Evolutionary conservation across 2,113 vertebrate species (phyloP).

Genomic region (Nematolebias whitei): DNA sequence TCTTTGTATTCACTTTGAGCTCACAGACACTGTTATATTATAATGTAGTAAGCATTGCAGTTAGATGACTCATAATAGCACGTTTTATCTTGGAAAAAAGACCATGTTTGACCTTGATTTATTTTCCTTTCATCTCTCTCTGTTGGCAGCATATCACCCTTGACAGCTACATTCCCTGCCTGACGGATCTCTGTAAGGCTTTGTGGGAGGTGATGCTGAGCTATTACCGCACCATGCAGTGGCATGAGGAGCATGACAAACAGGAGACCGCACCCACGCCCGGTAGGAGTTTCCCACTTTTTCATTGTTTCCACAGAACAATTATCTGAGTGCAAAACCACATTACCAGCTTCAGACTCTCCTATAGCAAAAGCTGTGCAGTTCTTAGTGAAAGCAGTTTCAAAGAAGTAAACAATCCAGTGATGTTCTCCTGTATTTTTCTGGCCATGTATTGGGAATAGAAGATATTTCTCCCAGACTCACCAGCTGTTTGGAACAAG

Average conservation of each 20-base stretch:
- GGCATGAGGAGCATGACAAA: slow-evolving; percentile 91
- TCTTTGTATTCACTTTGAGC: too few relatives aligned
- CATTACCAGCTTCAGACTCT: neutral
- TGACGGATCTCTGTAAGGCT: slow-evolving; percentile 96
- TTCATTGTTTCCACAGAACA: neutral
- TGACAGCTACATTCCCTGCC: slow-evolving; percentile 98
- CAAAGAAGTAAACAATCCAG: neutral
- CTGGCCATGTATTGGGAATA: neutral
- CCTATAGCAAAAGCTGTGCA: neutral
- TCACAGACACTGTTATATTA: too few relatives aligned
- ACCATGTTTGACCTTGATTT: slow-evolving; percentile 18
- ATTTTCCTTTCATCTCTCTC: slow-evolving; percentile 13
- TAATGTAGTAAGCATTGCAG: too few relatives aligned
- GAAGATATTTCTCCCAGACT: neutral
- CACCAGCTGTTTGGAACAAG: neutral
- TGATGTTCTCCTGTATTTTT: neutral
- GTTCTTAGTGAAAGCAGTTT: neutral
- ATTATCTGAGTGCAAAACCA: neutral
- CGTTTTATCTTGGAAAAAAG: neutral
- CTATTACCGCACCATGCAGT: slow-evolving; percentile 95
- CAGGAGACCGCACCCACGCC: slow-evolving; percentile 75
- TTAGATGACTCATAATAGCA: neutral
- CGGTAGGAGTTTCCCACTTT: slow-evolving; percentile 50
- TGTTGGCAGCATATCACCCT: slow-evolving; percentile 89
- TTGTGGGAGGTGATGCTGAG: slow-evolving; percentile 99